A percentile compares a stretch with the other conserved stretches of the same genome.
Conservation (phyloP, 2,888 invertebrate species). For the Ichneumoninae sp. region DNA sequence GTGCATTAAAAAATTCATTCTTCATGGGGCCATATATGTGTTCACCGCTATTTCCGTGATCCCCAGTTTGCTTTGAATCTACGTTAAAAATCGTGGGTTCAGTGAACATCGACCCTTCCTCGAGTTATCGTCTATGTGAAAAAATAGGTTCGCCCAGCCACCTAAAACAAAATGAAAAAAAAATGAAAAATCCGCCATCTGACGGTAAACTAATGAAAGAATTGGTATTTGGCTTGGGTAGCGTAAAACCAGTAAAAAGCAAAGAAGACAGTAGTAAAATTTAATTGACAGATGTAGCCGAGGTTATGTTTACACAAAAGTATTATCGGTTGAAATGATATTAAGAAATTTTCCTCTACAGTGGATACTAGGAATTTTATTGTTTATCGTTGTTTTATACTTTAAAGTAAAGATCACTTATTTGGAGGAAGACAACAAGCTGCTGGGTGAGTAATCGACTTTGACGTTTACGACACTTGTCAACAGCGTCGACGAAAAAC, state of each 20-base stretch:
- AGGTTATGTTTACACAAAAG: slow-evolving; percentile 64
- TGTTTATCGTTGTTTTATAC: slow-evolving; percentile 81
- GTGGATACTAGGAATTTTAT: slow-evolving; percentile 79
- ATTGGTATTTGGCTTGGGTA: not conserved
- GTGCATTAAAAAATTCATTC: not conserved
- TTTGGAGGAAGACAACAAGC: slow-evolving; percentile 81
- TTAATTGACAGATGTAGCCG: slow-evolving; percentile 60
- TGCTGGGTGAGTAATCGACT: slow-evolving; percentile 81
- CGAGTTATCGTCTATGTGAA: not conserved
- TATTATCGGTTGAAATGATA: slow-evolving; percentile 75
- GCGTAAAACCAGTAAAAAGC: not conserved
- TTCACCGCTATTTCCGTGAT: not conserved
- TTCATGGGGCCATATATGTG: not conserved
- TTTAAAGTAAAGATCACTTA: slow-evolving; percentile 82
- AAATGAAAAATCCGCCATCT: not conserved
- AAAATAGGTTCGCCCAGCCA: not conserved
- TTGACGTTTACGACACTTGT: slow-evolving; percentile 9
- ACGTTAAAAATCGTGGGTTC: not conserved
- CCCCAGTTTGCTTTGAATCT: not conserved
- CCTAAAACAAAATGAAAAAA: not conserved
- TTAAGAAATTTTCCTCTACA: slow-evolving; percentile 78
- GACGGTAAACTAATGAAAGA: not conserved
- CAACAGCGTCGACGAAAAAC: slow-evolving; percentile 29
- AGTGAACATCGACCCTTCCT: not conserved
- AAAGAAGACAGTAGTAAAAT: not conserved